Evolutionary conservation across 2,888 invertebrate species (phyloP).

Genomic region (Amblyjoppa fuscipennis): DNA sequence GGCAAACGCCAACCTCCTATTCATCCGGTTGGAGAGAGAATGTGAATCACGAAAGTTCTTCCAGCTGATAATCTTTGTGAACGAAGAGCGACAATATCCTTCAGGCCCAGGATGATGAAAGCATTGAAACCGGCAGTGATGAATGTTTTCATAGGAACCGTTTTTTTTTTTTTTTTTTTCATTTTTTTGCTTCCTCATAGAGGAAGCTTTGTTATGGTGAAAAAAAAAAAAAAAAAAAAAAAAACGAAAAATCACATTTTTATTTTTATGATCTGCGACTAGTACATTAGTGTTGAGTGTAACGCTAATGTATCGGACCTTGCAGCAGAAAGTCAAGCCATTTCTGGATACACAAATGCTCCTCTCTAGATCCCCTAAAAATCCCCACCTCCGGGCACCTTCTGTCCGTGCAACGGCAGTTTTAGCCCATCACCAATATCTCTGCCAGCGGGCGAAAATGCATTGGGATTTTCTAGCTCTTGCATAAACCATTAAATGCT

Average conservation of each 20-base stretch:
- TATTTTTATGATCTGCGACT: background rate
- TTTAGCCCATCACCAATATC: constrained; percentile 69
- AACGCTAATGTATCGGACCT: background rate
- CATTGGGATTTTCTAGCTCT: constrained; percentile 73
- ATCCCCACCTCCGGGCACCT: background rate
- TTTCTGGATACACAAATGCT: background rate
- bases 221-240: too few species aligned
- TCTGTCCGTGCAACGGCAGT: constrained; percentile 49
- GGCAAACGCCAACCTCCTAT: constrained; percentile 31
- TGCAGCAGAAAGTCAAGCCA: constrained; percentile 7
- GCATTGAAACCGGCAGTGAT: background rate
- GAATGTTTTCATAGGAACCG: background rate
- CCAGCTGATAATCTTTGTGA: background rate
- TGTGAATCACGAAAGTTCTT: constrained; percentile 8
- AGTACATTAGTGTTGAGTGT: background rate
- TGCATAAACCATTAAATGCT: constrained; percentile 77
- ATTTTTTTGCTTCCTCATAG: too few species aligned
- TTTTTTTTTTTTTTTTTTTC: background rate
- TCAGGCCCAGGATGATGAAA: too few species aligned
- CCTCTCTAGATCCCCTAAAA: background rate
- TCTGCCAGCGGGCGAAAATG: constrained; percentile 70
- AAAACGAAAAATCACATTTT: too few species aligned
- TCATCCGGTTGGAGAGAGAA: constrained; percentile 24
- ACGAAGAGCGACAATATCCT: background rate
- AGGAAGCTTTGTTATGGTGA: too few species aligned